Conservation (phyloP, 2,888 invertebrate species). For the Ephialtes manifestator region DNA sequence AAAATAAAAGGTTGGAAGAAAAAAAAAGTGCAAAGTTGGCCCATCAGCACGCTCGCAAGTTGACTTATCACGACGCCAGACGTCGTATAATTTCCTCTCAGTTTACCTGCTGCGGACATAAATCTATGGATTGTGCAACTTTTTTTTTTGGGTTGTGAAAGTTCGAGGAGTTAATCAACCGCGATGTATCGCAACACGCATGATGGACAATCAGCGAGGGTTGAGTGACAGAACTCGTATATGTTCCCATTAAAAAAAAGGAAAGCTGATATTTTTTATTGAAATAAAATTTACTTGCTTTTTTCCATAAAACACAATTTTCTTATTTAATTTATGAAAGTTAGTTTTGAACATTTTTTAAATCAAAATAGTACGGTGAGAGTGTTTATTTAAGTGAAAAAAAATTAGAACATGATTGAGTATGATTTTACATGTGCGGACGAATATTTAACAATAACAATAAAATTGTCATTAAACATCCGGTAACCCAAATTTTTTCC, state of each 20-base stretch:
- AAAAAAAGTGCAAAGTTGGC: conserved; percentile 7
- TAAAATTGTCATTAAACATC: no score
- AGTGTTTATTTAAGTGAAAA: no score
- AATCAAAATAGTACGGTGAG: no score
- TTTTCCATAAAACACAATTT: no score
- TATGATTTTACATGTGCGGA: no score
- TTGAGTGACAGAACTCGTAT: background rate
- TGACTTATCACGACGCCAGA: background rate
- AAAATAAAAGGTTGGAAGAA: background rate
- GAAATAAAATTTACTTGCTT: background rate
- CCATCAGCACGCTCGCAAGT: conserved; percentile 9
- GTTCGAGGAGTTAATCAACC: conserved; percentile 14
- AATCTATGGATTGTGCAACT: conserved; percentile 9
- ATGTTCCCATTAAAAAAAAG: background rate
- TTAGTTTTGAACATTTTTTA: no score
- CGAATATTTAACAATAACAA: no score
- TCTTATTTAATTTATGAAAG: no score
- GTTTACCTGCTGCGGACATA: conserved; percentile 14
- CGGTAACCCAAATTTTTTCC: no score
- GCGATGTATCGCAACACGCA: conserved; percentile 5
- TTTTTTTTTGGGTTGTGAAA: background rate
- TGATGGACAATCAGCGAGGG: background rate
- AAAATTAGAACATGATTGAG: no score
- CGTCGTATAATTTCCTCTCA: conserved; percentile 12
- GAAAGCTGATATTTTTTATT: background rate